These are phyloP conservation scores for Boloria euphrosyne DNA, from an alignment of 2,888 invertebrate species.

Conservation along the genomic window DNA sequence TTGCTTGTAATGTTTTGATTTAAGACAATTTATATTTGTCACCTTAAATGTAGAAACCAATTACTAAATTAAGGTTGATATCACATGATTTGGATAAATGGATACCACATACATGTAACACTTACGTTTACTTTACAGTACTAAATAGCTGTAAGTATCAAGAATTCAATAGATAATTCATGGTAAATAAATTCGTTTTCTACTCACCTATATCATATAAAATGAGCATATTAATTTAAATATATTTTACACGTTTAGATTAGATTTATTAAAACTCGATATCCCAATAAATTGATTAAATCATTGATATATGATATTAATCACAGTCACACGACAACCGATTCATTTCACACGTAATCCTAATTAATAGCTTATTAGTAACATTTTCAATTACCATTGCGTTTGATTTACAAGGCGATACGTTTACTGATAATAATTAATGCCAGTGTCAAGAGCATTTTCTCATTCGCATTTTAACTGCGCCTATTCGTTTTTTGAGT, in stretches of 20 bases:
- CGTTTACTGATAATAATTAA: conserved; percentile 59
- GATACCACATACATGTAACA: neutral
- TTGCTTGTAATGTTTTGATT: conserved; percentile 49
- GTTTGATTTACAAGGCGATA: conserved; percentile 67
- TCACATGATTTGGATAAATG: neutral
- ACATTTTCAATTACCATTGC: conserved; percentile 74
- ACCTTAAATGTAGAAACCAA: conserved; percentile 6
- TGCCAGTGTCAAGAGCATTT: conserved; percentile 36
- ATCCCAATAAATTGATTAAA: conserved; percentile 27
- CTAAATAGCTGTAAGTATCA: neutral
- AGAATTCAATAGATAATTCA: neutral
- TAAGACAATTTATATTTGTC: conserved; percentile 15
- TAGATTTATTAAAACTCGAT: conserved; percentile 21
- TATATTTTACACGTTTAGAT: conserved; percentile 23
- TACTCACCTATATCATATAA: conserved; percentile 9
- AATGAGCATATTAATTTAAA: conserved; percentile 22
- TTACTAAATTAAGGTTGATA: conserved; percentile 1
- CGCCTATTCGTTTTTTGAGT: neutral
- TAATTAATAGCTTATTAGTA: conserved; percentile 77
- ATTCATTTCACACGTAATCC: conserved; percentile 70
- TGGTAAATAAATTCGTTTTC: conserved; percentile 3
- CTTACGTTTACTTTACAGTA: neutral
- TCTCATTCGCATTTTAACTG: neutral
- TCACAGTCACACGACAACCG: conserved; percentile 52
- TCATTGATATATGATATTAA: conserved; percentile 29